Evolutionary conservation across 92 coral and sea anemone genomes (phyloP).

Genomic region (Ricordea florida): DNA sequence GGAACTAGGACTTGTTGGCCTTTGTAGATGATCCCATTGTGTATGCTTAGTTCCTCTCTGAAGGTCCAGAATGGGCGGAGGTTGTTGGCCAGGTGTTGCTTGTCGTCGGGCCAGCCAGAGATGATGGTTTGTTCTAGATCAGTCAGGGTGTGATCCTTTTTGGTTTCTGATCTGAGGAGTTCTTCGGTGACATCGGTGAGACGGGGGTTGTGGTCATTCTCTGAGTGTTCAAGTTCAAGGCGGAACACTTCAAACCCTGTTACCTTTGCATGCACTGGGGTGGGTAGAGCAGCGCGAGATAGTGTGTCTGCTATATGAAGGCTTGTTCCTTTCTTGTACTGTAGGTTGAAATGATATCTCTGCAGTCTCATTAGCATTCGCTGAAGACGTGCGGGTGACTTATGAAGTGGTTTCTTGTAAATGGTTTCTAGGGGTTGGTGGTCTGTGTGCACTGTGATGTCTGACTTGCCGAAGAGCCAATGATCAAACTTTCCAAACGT

Average conservation of each 20-base stretch:
- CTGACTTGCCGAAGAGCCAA: constrained; percentile 48
- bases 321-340: constrained; percentile 42
- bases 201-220: constrained; percentile 6
- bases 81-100: background rate
- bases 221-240: background rate
- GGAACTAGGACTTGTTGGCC: too few relatives aligned
- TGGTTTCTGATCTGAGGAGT: constrained; percentile 11
- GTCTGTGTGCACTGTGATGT: constrained; percentile 56
- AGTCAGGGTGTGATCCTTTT: background rate
- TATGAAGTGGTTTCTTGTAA: constrained; percentile 42
- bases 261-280: constrained; percentile 41
- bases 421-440: constrained; percentile 53
- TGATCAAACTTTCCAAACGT: constrained; percentile 54
- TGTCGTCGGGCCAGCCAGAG: constrained; percentile 22
- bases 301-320: constrained; percentile 58
- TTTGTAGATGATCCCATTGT: background rate
- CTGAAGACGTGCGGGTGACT: constrained; percentile 54
- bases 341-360: constrained; percentile 28
- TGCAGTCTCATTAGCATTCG: constrained; percentile 57
- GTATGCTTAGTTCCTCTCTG: background rate
- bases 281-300: constrained; percentile 45
- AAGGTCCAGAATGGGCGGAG: constrained; percentile 35
- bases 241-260: constrained; percentile 64
- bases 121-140: background rate
- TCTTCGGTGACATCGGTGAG: constrained; percentile 28